phyloP scores from a whole-genome alignment of 2,888 invertebrate genomes.

The Drosophila cyrtoloma region DNA sequence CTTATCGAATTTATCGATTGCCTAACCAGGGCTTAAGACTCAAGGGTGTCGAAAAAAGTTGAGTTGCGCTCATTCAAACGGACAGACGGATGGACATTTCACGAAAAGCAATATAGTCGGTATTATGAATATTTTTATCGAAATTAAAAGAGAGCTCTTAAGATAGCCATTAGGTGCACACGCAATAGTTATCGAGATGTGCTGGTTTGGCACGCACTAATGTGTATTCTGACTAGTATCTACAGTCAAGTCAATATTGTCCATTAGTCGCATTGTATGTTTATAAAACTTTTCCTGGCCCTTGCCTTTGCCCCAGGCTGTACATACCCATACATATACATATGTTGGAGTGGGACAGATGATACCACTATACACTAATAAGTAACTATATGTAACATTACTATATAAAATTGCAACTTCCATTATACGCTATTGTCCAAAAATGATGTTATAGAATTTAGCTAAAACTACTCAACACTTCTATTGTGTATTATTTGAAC shows the following conservation, averaged over 20 bases:
- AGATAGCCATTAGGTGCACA: neutral
- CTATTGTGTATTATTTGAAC: conserved; percentile 68
- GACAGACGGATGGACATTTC: neutral
- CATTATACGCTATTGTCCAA: neutral
- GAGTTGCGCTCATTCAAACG: neutral
- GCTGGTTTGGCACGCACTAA: neutral
- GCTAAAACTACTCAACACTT: neutral
- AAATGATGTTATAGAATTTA: neutral
- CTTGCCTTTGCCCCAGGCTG: neutral
- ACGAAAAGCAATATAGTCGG: neutral
- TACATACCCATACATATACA: neutral
- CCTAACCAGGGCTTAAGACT: neutral
- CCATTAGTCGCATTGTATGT: neutral
- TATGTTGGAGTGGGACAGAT: neutral
- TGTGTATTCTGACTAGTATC: too few species aligned
- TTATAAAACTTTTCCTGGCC: neutral
- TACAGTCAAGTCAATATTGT: neutral
- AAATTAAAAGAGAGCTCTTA: neutral
- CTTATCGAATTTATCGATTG: neutral
- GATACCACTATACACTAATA: neutral
- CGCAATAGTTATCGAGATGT: neutral
- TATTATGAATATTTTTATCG: neutral
- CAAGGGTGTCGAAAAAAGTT: neutral
- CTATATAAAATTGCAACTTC: neutral
- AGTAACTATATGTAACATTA: neutral